Evolutionary conservation across 2,888 invertebrate genomes (phyloP).

Genomic region (Tigriopus californicus): DNA sequence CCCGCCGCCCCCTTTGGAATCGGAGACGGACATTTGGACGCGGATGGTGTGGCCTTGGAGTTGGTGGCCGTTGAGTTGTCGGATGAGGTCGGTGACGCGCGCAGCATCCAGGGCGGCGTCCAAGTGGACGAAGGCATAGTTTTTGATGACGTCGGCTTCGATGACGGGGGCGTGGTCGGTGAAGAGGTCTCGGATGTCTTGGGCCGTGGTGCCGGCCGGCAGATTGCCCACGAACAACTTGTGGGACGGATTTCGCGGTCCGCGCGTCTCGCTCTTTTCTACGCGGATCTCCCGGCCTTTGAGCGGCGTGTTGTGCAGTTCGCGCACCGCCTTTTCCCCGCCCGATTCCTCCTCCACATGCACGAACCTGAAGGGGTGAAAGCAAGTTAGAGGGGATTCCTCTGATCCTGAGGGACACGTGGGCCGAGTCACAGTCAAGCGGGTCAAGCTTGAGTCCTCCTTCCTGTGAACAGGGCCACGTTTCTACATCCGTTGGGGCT

Average conservation of each 20-base stretch:
- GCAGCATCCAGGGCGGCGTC: neutral
- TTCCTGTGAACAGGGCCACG: too few relatives aligned
- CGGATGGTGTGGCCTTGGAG: neutral
- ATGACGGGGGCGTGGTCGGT: neutral
- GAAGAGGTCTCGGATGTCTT: neutral
- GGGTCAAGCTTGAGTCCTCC: too few relatives aligned
- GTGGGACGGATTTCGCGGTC: neutral
- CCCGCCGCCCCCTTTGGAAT: too few relatives aligned
- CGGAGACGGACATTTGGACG: neutral
- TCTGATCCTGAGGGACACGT: neutral
- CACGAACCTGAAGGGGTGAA: neutral
- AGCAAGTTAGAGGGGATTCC: neutral
- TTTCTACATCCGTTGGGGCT: too few relatives aligned
- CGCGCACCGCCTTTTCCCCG: neutral
- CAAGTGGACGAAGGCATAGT: constrained; percentile 1
- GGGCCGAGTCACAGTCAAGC: too few relatives aligned
- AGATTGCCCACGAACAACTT: constrained; percentile 3
- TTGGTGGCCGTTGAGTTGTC: neutral
- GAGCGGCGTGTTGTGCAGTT: neutral
- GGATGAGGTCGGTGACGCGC: neutral
- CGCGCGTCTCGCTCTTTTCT: neutral
- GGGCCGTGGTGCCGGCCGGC: neutral
- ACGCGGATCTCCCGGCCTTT: neutral
- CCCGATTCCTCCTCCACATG: neutral
- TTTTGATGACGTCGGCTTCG: constrained; percentile 1